phyloP scores from a whole-genome alignment of 2,888 invertebrate species.

The Cataglyphis albicans region DNA sequence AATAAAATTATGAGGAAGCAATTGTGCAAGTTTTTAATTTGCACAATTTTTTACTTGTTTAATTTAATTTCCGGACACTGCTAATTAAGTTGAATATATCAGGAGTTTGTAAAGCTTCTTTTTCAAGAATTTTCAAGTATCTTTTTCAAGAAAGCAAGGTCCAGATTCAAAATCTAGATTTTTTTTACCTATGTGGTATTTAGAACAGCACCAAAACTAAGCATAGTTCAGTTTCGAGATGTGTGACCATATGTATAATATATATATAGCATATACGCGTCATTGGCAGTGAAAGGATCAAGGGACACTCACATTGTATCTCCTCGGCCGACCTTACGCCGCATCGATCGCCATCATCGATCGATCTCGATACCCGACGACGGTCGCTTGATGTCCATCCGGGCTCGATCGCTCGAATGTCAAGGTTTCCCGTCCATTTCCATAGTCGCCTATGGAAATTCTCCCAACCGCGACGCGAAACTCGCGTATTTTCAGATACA shows the following conservation, averaged over 20 bases:
- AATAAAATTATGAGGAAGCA: too few relatives aligned
- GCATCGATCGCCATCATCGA: constrained; percentile 47
- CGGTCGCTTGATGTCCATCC: constrained; percentile 45
- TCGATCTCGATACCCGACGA: constrained; percentile 68
- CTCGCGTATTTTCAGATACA: constrained; percentile 39
- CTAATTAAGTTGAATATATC: background rate
- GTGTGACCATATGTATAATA: background rate
- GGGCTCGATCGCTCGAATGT: constrained; percentile 72
- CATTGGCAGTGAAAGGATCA: constrained; percentile 49
- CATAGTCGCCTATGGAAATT: constrained; percentile 75
- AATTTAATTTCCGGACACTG: background rate
- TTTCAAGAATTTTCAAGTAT: background rate
- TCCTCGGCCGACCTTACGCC: constrained; percentile 28
- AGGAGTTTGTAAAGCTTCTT: background rate
- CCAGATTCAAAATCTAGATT: background rate
- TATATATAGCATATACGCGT: background rate
- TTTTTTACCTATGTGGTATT: background rate
- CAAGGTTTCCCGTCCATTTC: constrained; percentile 75
- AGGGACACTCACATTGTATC: constrained; percentile 39
- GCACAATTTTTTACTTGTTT: too few relatives aligned
- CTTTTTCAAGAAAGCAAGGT: background rate
- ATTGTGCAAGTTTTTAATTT: too few relatives aligned
- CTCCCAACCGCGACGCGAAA: constrained; percentile 63
- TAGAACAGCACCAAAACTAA: background rate
- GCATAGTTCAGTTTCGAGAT: background rate